Conservation (phyloP, 2,113 vertebrate genomes). For the Gallinago undulata region DNA sequence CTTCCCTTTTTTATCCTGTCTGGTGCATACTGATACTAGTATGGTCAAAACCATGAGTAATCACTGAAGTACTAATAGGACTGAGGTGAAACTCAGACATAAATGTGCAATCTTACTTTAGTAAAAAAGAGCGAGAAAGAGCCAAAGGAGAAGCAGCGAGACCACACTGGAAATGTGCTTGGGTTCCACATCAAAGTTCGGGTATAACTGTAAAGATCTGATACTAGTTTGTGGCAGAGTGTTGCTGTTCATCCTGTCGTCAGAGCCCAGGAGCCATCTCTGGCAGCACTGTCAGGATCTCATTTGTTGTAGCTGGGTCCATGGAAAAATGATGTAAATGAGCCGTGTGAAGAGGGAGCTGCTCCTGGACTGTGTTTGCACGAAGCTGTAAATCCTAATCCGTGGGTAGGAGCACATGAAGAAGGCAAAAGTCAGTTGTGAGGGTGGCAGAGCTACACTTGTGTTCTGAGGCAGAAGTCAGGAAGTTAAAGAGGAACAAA, state of each 20-base stretch:
- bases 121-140: not conserved
- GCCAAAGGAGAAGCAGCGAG: not conserved
- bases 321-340: not conserved
- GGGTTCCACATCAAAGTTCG: not conserved
- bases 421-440: not conserved
- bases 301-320: not conserved
- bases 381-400: not conserved
- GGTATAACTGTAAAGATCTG: not conserved
- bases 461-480: not conserved
- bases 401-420: not conserved
- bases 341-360: not conserved
- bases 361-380: not conserved
- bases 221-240: not conserved
- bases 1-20: not conserved
- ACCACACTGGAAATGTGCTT: not conserved
- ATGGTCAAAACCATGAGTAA: not conserved
- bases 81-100: not conserved
- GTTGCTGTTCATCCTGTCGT: not conserved
- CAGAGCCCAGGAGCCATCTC: fast-evolving
- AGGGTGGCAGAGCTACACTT: not conserved
- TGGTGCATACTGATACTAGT: not conserved
- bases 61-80: not conserved
- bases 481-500: not conserved
- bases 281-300: not conserved
- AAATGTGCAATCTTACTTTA: not conserved